Percentiles rank a stretch among this genome's conserved stretches.
Conservation (phyloP, 2,888 invertebrate species). For the Ophion obscuratus region DNA sequence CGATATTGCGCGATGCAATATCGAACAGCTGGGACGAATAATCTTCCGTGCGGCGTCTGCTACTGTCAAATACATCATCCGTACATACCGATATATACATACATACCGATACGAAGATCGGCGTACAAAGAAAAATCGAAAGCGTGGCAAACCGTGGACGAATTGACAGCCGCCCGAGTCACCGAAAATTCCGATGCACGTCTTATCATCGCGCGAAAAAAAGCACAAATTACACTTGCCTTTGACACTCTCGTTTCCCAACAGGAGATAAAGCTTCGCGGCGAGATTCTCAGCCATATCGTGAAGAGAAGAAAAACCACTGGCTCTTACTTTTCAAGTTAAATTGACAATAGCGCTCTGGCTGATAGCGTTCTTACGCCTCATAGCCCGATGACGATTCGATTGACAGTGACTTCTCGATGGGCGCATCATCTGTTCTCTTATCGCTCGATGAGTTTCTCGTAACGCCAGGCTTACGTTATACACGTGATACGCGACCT, state of each 20-base stretch:
- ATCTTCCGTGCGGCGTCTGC: slow-evolving; percentile 51
- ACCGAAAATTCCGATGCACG: background rate
- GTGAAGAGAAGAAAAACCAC: slow-evolving; percentile 14
- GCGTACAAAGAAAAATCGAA: slow-evolving; percentile 17
- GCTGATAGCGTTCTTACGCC: slow-evolving; percentile 33
- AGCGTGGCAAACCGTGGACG: slow-evolving; percentile 7
- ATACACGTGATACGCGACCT: slow-evolving; percentile 34
- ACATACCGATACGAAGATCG: background rate
- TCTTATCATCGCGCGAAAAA: background rate
- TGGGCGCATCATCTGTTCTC: slow-evolving; percentile 43
- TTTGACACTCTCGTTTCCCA: slow-evolving; percentile 76
- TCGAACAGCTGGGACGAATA: slow-evolving; percentile 28
- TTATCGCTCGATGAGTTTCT: slow-evolving; percentile 36
- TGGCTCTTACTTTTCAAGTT: slow-evolving; percentile 13
- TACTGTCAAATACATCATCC: slow-evolving; percentile 51
- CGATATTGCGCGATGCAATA: background rate
- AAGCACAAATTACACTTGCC: slow-evolving; percentile 72
- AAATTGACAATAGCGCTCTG: slow-evolving; percentile 33
- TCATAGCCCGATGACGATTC: slow-evolving; percentile 35
- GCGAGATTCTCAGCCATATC: slow-evolving; percentile 82
- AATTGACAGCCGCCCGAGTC: background rate
- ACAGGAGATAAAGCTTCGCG: slow-evolving; percentile 80
- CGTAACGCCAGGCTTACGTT: slow-evolving; percentile 16
- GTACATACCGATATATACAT: slow-evolving; percentile 28
- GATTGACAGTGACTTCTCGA: slow-evolving; percentile 41